Conservation (phyloP, 2,888 invertebrate species). For the Pristionchus fissidentatus region DNA sequence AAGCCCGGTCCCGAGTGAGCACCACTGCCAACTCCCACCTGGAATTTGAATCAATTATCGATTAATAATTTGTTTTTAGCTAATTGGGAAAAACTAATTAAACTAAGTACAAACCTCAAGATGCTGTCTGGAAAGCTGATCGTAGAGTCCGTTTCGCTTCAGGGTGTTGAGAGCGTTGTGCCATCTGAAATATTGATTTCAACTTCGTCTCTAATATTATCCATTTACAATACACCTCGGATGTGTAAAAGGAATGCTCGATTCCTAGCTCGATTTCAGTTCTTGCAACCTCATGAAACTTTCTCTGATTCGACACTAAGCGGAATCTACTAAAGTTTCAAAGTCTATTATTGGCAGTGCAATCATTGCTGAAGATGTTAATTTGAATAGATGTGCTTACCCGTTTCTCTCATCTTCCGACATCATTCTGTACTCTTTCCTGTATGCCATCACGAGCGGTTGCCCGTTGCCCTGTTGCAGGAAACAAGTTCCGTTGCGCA, state of each 20-base stretch:
- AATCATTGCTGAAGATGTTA: no score
- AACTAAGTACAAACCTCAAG: constrained; percentile 54
- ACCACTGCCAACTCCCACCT: constrained; percentile 69
- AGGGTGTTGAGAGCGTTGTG: constrained; percentile 72
- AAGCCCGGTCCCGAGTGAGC: constrained; percentile 74
- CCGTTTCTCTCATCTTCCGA: constrained; percentile 71
- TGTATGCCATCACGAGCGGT: constrained; percentile 72
- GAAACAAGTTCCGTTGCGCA: constrained; percentile 69
- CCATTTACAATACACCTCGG: neutral
- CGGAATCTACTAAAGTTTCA: neutral
- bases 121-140: constrained; percentile 69
- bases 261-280: neutral
- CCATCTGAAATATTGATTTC: constrained; percentile 58
- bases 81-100: neutral
- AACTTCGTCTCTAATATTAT: neutral
- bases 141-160: constrained; percentile 73
- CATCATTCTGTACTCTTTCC: constrained; percentile 74
- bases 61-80: neutral
- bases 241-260: no score
- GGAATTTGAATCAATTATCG: constrained; percentile 13
- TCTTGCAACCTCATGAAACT: neutral
- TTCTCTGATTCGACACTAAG: neutral
- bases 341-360: no score
- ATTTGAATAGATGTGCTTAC: constrained; percentile 24
- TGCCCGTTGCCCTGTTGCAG: constrained; percentile 62